phyloP scores from a whole-genome alignment of 2,888 invertebrate species.

The Scaptomyza tumidula region DNA sequence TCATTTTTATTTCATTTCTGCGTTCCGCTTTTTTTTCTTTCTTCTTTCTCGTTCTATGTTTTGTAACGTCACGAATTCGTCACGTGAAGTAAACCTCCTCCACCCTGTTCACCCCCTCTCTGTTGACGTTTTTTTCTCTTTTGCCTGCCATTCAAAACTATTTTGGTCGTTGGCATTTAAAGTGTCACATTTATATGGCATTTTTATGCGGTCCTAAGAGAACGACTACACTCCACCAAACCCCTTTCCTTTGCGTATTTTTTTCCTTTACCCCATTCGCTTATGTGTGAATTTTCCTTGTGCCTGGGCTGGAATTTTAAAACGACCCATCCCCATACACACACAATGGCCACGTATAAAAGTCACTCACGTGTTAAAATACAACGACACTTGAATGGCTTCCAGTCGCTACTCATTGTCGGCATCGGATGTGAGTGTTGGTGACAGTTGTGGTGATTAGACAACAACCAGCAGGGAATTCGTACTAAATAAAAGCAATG shows the following conservation, averaged over 20 bases:
- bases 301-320: conserved; percentile 69
- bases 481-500: conserved; percentile 10
- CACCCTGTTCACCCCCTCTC: background rate
- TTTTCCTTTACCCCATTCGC: conserved; percentile 20
- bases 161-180: conserved; percentile 80
- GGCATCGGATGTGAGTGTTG: conserved; percentile 40
- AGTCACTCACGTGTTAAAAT: conserved; percentile 75
- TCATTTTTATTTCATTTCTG: conserved; percentile 54
- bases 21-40: conserved; percentile 5
- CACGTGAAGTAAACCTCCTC: conserved; percentile 58
- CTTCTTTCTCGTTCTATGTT: background rate
- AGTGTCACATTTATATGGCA: conserved; percentile 80
- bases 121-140: conserved; percentile 6
- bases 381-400: conserved; percentile 65
- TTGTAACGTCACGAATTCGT: conserved; percentile 76
- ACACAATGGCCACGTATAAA: conserved; percentile 60
- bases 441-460: conserved; percentile 52
- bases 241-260: background rate
- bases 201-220: conserved; percentile 69
- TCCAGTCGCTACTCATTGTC: conserved; percentile 42
- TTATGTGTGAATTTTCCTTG: conserved; percentile 62
- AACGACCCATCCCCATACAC: conserved; percentile 44
- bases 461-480: conserved; percentile 15
- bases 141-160: conserved; percentile 62
- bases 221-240: conserved; percentile 18